A percentile compares a stretch with the other conserved stretches of the same genome.
Conservation (phyloP, 2,888 invertebrate genomes). For the Gymnosoma rotundatum region DNA sequence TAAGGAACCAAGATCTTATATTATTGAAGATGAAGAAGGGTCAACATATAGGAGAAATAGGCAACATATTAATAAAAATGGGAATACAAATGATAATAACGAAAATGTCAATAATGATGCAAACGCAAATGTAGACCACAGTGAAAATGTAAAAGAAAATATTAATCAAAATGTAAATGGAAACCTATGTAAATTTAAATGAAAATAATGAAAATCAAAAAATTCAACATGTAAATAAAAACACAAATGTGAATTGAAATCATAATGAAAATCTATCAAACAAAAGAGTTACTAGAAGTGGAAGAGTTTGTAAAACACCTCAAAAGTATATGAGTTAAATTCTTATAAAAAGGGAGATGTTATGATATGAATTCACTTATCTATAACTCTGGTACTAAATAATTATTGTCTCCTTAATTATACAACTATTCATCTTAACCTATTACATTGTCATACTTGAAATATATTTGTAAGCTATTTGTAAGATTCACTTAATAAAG, state of each 20-base stretch:
- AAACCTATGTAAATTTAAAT: too few species aligned
- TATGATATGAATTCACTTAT: too few species aligned
- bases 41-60: conserved; percentile 7
- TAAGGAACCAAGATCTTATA: conserved; percentile 2
- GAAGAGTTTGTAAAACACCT: neutral
- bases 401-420: too few species aligned
- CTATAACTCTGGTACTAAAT: too few species aligned
- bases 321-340: neutral
- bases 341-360: too few species aligned
- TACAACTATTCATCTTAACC: too few species aligned
- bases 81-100: neutral
- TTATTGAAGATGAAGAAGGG: neutral
- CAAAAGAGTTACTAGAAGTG: neutral
- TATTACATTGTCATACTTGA: too few species aligned
- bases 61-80: neutral
- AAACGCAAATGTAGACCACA: neutral
- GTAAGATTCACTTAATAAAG: too few species aligned
- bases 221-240: too few species aligned
- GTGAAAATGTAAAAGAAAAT: neutral
- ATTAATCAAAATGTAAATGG: neutral
- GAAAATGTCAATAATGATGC: neutral
- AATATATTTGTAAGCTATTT: too few species aligned
- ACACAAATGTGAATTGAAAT: too few species aligned
- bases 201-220: too few species aligned
- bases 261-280: neutral